Evolutionary conservation across 2,888 invertebrate genomes (phyloP), one percentile per base, ranked within the genome.

Genomic region (Orthosia gothica): DNA sequence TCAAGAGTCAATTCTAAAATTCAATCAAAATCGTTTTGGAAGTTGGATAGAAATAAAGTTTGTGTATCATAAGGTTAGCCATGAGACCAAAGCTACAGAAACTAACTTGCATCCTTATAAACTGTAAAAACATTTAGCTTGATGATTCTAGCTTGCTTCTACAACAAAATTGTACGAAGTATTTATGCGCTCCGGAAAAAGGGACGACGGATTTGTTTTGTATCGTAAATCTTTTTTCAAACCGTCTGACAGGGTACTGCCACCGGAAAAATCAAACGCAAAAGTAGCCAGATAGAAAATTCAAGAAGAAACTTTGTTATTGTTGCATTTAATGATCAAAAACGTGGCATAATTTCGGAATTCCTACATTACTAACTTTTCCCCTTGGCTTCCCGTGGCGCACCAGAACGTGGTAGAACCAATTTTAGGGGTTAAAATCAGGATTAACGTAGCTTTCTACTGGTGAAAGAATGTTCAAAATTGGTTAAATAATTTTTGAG

Each of bases 271-370:
- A 59, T 71, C 40, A 70, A 54, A 63, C 15, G 32, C 15, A 49
- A 58, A 23, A 40, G 52, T 63, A 40, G 50, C 23, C 55, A 47
- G 57, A 45, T 26, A 49, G 52, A 58, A 76, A 79, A 79, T 26
- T 26, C 1, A 26, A 26, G 3, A 26, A 26, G 3, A 26, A 76
- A 5, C 13, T 18, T 54, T 45, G 5, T 15, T 49, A 40, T 47
- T 49, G 4, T n/a, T 40, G 18, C 23, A 13, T 40, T 58, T 11
- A 16, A 9, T 62, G 5, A 45, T 57, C 1, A 13, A 20, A 52
- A 59, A 50, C 3, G 47, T 32, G 16, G 16, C 26, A 23, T 45
- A 58, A n/a, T n/a, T 45, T 45, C 0, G 16, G 18, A 0, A 13
- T 5, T 54, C 13, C 20, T 52, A 4, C 20, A 40, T 7, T 40